These are phyloP conservation scores for Stenodera caucasica DNA, from an alignment of 2,888 invertebrate genomes.

Conservation along the genomic window DNA sequence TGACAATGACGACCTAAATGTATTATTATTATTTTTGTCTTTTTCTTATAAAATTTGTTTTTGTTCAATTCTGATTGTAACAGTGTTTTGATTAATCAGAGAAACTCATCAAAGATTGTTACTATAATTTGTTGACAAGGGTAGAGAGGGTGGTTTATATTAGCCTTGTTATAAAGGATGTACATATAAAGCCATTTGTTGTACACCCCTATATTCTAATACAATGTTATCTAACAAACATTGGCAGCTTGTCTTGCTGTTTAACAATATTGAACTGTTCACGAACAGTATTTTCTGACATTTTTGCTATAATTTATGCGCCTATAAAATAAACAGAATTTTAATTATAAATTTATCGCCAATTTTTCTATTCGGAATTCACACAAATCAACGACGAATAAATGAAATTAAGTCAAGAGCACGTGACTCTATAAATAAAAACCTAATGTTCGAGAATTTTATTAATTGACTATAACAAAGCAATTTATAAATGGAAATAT, in stretches of 20 bases:
- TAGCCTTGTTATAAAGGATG: neutral
- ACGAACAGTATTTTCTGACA: neutral
- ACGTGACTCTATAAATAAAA: neutral
- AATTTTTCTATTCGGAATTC: too few relatives aligned
- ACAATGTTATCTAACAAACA: neutral
- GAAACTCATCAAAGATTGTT: neutral
- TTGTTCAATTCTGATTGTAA: neutral
- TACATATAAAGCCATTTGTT: neutral
- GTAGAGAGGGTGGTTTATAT: neutral
- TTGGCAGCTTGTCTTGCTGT: neutral
- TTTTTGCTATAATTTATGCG: neutral
- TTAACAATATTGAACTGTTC: neutral
- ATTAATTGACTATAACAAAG: neutral
- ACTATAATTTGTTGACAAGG: neutral
- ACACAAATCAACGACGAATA: neutral
- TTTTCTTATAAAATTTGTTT: neutral
- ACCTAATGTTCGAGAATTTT: neutral
- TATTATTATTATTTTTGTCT: neutral
- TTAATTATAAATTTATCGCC: too few relatives aligned
- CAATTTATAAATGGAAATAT: neutral
- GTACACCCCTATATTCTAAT: neutral
- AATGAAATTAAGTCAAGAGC: neutral
- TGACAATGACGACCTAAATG: constrained; percentile 10
- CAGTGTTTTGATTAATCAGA: neutral
- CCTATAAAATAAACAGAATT: too few relatives aligned